Evolutionary conservation across 2,888 invertebrate genomes (phyloP), one percentile per base, ranked within the genome.

Genomic region (Vanessa cardui): DNA sequence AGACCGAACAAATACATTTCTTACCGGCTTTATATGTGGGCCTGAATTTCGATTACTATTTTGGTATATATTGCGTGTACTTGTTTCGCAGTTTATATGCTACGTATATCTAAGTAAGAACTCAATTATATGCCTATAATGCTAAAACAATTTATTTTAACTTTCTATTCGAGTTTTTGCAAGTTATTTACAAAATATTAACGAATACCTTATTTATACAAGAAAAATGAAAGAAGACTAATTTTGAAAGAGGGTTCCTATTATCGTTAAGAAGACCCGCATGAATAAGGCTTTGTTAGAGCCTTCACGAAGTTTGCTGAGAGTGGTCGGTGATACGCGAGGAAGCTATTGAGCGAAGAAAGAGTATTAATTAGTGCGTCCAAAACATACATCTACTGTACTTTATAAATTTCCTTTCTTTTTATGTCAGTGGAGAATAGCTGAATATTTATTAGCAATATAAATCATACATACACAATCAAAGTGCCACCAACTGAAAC

Each of bases 361-460:
- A 69, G 70, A 61, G 65, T 50, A 72, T 72, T 75, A 78, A 79
- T 78, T 77, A 77, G 77, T 77, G 76, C 74, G 76, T 73, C 72
- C 70, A 72, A 64, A 64, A 68, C 76, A 71, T 12, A 50, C 21
- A 26, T 9, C 12, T 9, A 18, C 6, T 4, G 4, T 33, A 33
- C 39, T 39, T 39, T 39, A 39, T 39, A 39, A 12, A 39, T 39
- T 39, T 39, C 39, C 0, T 12, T 39, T 8, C 4, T 39, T 9
- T 39, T 12, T 39, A 26, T 39, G 3, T 12, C 12, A 12, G 12
- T 12, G 12, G 12, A 0, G 4, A 26, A 3, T 26, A 12, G 12
- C 39, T 39, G 39, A 12, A 39, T 12, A 4, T 39, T 4, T 12
- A 12, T 4, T 39, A 4, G 4, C 12, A 39, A 8, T 39, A 39